A percentile compares a stretch with the other conserved stretches of the same genome.
Evolutionary conservation across 2,797 vertebrate genomes (phyloP).

Genomic region (Alectoris magna): DNA sequence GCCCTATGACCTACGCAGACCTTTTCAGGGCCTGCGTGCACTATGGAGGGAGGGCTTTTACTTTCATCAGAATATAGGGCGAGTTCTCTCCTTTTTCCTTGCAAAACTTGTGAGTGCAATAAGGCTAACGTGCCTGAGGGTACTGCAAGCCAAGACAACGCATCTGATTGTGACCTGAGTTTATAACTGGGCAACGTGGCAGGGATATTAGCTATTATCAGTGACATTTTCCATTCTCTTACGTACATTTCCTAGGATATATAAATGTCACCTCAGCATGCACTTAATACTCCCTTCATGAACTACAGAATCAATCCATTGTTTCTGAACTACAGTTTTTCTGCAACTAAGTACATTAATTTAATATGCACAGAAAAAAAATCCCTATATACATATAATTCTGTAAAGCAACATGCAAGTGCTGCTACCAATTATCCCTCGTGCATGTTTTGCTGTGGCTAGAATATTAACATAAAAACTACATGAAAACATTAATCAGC

Average conservation of each 20-base stretch:
- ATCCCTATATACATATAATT: not conserved
- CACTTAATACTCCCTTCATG: slow-evolving; percentile 12
- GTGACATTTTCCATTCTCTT: slow-evolving; percentile 39
- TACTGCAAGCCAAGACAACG: not conserved
- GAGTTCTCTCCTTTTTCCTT: not conserved
- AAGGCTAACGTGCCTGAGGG: not conserved
- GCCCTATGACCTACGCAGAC: not conserved
- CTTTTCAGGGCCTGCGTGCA: not conserved
- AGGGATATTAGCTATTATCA: slow-evolving; percentile 7
- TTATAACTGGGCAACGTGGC: slow-evolving; percentile 4
- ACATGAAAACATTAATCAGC: slow-evolving; percentile 21
- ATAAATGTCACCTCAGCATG: slow-evolving; percentile 46
- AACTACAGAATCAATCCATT: slow-evolving; percentile 6
- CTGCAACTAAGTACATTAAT: slow-evolving; percentile 1
- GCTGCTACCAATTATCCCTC: slow-evolving; percentile 6
- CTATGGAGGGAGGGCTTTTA: not conserved
- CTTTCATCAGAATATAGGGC: not conserved
- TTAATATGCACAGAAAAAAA: not conserved
- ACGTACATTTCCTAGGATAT: not conserved
- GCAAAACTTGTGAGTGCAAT: not conserved
- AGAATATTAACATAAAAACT: slow-evolving; percentile 33
- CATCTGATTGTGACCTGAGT: not conserved
- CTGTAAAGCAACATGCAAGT: slow-evolving; percentile 5
- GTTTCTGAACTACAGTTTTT: not conserved
- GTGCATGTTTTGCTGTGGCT: not conserved